Evolutionary conservation across 2,888 invertebrate genomes (phyloP).

Genomic region (Carabus problematicus): DNA sequence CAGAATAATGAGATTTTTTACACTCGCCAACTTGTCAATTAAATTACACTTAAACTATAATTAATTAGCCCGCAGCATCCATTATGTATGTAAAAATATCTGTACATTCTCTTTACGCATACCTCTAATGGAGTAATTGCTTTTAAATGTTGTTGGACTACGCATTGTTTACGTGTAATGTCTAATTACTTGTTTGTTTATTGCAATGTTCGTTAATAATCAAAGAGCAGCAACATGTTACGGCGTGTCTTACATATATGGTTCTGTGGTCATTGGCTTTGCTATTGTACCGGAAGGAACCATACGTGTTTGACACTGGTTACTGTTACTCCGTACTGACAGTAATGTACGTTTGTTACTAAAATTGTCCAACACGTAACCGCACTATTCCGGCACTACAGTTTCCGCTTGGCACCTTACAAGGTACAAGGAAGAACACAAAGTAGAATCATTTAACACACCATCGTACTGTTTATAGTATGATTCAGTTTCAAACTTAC

Average conservation of each 20-base stretch:
- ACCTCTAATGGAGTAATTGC: no score
- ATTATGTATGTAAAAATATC: no score
- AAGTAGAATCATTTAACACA: no score
- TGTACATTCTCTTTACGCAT: no score
- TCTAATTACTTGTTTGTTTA: no score
- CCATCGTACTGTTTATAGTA: no score
- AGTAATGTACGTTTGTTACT: constrained; percentile 1
- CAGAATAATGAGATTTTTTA: constrained; percentile 35
- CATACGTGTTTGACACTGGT: not conserved
- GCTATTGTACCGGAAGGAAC: constrained; percentile 15
- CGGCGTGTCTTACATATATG: no score
- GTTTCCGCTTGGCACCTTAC: not conserved
- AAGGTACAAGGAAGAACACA: not conserved
- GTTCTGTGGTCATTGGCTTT: constrained; percentile 9
- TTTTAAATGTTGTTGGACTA: no score
- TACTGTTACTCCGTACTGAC: constrained; percentile 1
- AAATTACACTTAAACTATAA: constrained; percentile 18
- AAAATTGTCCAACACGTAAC: constrained; percentile 11
- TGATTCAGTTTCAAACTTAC: no score
- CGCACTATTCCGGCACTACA: not conserved
- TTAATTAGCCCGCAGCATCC: not conserved
- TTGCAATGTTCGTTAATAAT: no score
- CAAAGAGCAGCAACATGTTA: no score
- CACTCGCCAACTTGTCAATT: constrained; percentile 31
- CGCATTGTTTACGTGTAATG: no score